Evolutionary conservation across 1,140 invertebrate species (phyloP), one percentile per base, ranked within the genome.

Genomic region (Drosophila bocki): DNA sequence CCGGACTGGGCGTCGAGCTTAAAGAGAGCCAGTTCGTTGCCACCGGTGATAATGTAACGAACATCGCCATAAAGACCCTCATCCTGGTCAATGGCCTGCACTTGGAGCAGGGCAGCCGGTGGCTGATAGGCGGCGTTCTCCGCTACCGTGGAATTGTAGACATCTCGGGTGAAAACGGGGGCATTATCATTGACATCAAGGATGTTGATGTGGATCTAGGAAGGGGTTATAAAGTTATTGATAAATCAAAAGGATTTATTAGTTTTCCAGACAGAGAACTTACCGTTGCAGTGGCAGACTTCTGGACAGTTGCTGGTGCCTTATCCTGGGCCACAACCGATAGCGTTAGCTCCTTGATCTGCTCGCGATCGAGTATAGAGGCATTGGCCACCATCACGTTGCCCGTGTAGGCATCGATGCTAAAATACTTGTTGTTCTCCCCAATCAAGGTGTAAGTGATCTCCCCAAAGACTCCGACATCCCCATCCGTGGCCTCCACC

Each of bases 111-210:
- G 1, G 96, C 95, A 1, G 96, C 95, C 0, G 96, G 97, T 3
- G 95, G 96, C 91, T 95, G 95, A 33, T 97, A 92, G 12, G 96
- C 94, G 12, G 98, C 94, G 91, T 97, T 98, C 91, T 98, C 97
- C 2, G 96, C 96, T 2, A 98, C 96, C 0, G 95, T 96, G 1
- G 96, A 95, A 75, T 95, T 95, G 90, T 97, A 97, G 19, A 94
- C 94, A 48, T 95, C 94, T 69, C 96, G 95, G 1, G 94, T 95
- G 90, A 98, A 98, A 61, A 95, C 94, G 0, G 97, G 97, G 5
- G 95, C 85, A 92, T 98, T 97, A 90, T 98, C 97, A 93, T 98
- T 98, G 2, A 97, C 95, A 92, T 98, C 97, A 19, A 95, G 84
- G 2, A 98, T 94, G 90, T 95, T 96, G n/a, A 98, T 95, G 83